phyloP scores from a whole-genome alignment of 2,113 vertebrate genomes.

The Petrocephalus zakoni region DNA sequence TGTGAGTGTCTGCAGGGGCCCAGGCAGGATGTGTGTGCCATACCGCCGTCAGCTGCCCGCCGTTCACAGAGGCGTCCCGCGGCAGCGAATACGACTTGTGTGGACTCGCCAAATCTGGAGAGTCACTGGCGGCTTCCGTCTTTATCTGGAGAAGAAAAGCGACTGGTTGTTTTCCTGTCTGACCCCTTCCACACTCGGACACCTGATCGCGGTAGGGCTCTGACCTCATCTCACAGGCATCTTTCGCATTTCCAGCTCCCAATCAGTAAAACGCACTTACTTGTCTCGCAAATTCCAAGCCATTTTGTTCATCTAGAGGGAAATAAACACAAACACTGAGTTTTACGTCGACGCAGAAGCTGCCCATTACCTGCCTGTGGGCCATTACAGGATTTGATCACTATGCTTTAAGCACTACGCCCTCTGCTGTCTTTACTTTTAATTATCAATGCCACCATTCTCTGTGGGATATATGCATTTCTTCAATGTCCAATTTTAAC shows the following conservation, averaged over 20 bases:
- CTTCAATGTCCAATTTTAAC: neutral
- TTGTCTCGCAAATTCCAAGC: constrained; percentile 82
- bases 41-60: constrained; percentile 81
- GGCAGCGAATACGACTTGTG: constrained; percentile 76
- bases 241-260: neutral
- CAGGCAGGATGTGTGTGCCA: constrained; percentile 28
- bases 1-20: neutral
- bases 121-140: constrained; percentile 81
- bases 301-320: constrained; percentile 73
- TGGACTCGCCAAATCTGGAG: constrained; percentile 65
- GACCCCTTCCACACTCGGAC: neutral
- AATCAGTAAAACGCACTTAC: constrained; percentile 59
- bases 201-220: neutral
- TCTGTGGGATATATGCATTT: neutral
- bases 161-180: too few species aligned
- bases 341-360: too few species aligned
- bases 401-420: neutral
- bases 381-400: neutral
- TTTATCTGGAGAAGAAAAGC: constrained; percentile 73
- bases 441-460: neutral
- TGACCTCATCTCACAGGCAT: neutral
- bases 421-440: neutral
- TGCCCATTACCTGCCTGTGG: neutral
- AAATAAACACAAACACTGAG: constrained; percentile 34
- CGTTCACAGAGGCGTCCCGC: constrained; percentile 67